Evolutionary conservation across 2,113 vertebrate species (phyloP).

Genomic region (Toxotes chatareus): DNA sequence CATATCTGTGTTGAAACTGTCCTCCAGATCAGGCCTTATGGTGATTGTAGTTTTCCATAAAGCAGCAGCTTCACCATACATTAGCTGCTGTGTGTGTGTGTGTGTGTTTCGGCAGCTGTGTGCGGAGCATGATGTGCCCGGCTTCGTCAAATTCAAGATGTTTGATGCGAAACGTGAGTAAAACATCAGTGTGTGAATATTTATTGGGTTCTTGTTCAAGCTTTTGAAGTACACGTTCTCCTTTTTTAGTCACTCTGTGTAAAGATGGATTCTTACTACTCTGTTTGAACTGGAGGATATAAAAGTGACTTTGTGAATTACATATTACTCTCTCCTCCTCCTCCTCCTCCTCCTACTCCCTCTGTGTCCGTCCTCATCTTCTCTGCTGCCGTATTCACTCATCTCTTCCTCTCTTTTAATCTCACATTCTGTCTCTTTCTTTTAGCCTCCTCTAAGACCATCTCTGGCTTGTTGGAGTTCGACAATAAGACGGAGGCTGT

Average conservation of each 20-base stretch:
- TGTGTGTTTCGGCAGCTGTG: slow-evolving; percentile 87
- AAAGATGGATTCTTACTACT: not conserved
- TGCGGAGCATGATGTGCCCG: slow-evolving; percentile 92
- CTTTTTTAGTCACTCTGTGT: not conserved
- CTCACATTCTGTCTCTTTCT: slow-evolving; percentile 29
- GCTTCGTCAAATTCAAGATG: slow-evolving; percentile 96
- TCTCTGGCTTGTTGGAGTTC: slow-evolving; percentile 96
- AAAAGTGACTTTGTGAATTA: not conserved
- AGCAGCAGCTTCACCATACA: not conserved
- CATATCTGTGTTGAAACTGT: not conserved
- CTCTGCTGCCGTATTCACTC: not conserved
- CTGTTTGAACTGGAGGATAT: not conserved
- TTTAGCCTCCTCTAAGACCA: slow-evolving; percentile 94
- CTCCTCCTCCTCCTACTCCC: not conserved
- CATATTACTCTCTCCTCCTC: not conserved
- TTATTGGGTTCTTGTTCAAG: not conserved
- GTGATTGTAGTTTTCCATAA: not conserved
- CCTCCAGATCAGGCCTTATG: not conserved
- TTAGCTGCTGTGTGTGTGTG: slow-evolving; percentile 24
- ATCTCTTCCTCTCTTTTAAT: not conserved
- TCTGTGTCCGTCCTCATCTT: not conserved
- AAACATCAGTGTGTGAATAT: not conserved
- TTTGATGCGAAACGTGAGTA: slow-evolving; percentile 98
- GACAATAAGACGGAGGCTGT: slow-evolving; percentile 97
- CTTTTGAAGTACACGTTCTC: not conserved